Conservation (phyloP, 2,888 invertebrate species). For the Kuschelorhynchus macadamiae region DNA sequence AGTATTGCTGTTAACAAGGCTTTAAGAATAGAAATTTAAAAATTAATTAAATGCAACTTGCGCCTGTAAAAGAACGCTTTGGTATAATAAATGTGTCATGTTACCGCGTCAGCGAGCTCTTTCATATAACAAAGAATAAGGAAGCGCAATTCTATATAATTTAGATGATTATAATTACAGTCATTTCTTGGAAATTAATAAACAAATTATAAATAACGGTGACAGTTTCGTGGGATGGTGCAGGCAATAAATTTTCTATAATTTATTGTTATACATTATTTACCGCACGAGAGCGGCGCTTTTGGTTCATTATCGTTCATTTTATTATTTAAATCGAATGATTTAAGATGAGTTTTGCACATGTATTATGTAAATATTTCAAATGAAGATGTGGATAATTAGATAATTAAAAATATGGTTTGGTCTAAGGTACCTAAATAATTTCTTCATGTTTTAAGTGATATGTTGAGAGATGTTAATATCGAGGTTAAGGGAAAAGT, state of each 20-base stretch:
- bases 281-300: slow-evolving; percentile 14
- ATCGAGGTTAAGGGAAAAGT: no score
- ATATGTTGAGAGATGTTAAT: no score
- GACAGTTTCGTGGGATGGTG: slow-evolving; percentile 32
- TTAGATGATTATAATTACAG: slow-evolving; percentile 41
- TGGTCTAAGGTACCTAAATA: no score
- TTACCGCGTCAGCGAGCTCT: no score
- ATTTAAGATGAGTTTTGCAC: slow-evolving; percentile 1
- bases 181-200: slow-evolving; percentile 31
- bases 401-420: no score
- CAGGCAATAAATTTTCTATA: slow-evolving; percentile 27
- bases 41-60: no score
- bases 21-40: no score
- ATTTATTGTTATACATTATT: slow-evolving; percentile 37
- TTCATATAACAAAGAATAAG: slow-evolving; percentile 20
- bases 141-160: slow-evolving; percentile 34
- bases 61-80: no score
- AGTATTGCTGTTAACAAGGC: no score
- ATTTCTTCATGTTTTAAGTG: no score
- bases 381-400: no score
- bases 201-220: slow-evolving; percentile 34
- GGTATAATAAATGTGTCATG: no score
- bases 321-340: slow-evolving; percentile 14
- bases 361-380: slow-evolving; percentile 8
- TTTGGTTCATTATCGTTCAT: slow-evolving; percentile 22